phyloP scores from a whole-genome alignment of 2,113 vertebrate species.

The Labeo rohita region DNA sequence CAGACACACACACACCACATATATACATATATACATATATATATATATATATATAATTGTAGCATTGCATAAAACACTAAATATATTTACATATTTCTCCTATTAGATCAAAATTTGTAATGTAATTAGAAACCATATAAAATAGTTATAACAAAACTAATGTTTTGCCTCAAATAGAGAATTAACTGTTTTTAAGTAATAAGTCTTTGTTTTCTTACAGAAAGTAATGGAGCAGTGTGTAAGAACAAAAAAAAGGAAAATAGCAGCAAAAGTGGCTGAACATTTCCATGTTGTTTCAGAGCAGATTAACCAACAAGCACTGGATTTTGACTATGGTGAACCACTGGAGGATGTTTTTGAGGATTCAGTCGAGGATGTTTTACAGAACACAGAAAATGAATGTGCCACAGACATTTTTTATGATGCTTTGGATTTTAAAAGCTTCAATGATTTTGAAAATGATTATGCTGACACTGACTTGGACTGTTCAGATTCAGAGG shows the following conservation, averaged over 20 bases:
- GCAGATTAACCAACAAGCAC: background rate
- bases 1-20: no score
- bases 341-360: background rate
- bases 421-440: background rate
- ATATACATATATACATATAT: no score
- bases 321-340: background rate
- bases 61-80: no score
- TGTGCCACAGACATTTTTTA: no score
- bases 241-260: constrained; percentile 3
- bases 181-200: background rate
- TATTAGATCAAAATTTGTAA: no score
- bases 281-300: background rate
- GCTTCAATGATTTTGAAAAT: background rate
- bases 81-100: no score
- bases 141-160: no score
- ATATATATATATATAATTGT: no score
- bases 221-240: background rate
- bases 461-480: background rate
- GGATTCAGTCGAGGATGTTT: background rate
- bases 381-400: background rate
- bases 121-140: no score
- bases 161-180: no score
- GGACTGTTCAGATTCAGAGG: background rate
- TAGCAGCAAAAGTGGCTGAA: background rate
- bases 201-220: background rate